Conservation (phyloP, 2,888 invertebrate species). For the Amphiduros pacificus region DNA sequence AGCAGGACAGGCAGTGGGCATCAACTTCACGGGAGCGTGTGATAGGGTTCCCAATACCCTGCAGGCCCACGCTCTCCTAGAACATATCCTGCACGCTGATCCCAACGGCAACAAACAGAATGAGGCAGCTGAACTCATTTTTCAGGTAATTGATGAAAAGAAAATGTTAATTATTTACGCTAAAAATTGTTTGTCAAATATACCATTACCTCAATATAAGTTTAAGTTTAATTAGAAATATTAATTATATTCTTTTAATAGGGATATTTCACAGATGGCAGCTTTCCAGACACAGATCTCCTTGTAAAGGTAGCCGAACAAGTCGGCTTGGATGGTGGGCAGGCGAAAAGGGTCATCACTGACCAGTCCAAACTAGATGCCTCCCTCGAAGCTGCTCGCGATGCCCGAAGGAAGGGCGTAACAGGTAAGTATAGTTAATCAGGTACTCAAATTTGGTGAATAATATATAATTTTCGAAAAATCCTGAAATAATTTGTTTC, state of each 20-base stretch:
- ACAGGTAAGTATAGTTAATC: slow-evolving; percentile 35
- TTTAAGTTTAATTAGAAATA: too few species aligned
- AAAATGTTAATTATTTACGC: too few species aligned
- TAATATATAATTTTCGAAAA: too few species aligned
- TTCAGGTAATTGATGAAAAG: too few species aligned
- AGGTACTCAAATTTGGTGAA: not conserved
- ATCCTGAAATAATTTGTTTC: too few species aligned
- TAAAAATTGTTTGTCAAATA: too few species aligned
- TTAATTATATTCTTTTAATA: slow-evolving; percentile 23
- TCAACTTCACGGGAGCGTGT: slow-evolving; percentile 40
- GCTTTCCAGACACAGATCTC: slow-evolving; percentile 35
- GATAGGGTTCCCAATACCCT: slow-evolving; percentile 40
- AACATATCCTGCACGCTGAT: slow-evolving; percentile 38
- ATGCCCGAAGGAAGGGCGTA: slow-evolving; percentile 44
- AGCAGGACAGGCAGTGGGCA: slow-evolving; percentile 38
- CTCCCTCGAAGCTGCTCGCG: slow-evolving; percentile 32
- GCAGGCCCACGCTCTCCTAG: slow-evolving; percentile 41
- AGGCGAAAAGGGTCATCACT: slow-evolving; percentile 33
- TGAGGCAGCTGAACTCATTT: slow-evolving; percentile 42
- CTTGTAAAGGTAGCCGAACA: slow-evolving; percentile 38
- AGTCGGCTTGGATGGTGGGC: slow-evolving; percentile 35
- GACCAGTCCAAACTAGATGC: slow-evolving; percentile 33
- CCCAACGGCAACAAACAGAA: slow-evolving; percentile 43
- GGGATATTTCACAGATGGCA: slow-evolving; percentile 51
- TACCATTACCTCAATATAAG: too few species aligned